Percentiles rank a stretch among this genome's conserved stretches.
Conservation (phyloP, 2,797 vertebrate genomes). For the Pygocentrus nattereri region DNA sequence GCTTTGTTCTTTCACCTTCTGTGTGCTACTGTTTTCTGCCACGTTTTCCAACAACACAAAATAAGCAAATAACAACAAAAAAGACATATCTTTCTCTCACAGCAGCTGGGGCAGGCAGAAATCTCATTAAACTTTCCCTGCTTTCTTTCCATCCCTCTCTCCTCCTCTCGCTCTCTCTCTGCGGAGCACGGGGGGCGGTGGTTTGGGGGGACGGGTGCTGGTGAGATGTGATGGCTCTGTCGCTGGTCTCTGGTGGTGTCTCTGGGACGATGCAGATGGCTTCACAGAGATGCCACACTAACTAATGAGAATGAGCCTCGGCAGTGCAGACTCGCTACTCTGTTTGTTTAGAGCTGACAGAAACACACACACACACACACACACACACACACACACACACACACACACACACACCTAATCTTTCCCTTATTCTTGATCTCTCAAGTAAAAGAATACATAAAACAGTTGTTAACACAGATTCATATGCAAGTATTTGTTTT, state of each 20-base stretch:
- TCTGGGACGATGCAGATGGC: constrained; percentile 78
- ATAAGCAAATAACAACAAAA: constrained; percentile 73
- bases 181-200: constrained; percentile 64
- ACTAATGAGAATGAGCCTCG: constrained; percentile 81
- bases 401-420: constrained; percentile 35
- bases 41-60: constrained; percentile 56
- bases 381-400: constrained; percentile 6
- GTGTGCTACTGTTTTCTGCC: background rate
- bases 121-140: constrained; percentile 77
- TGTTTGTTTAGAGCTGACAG: constrained; percentile 74
- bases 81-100: constrained; percentile 61
- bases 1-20: background rate
- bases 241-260: constrained; percentile 73
- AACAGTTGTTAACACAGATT: background rate
- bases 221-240: constrained; percentile 79
- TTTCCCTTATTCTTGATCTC: constrained; percentile 59
- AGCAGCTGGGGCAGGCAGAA: constrained; percentile 71
- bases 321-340: constrained; percentile 67
- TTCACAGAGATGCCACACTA: constrained; percentile 76
- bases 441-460: background rate
- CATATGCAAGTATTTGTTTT: background rate
- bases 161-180: constrained; percentile 41
- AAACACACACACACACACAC: constrained; percentile 17
- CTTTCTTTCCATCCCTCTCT: constrained; percentile 53
- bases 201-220: constrained; percentile 73